Evolutionary conservation across 2,797 vertebrate genomes (phyloP).

Genomic region (Myotis findleyi): DNA sequence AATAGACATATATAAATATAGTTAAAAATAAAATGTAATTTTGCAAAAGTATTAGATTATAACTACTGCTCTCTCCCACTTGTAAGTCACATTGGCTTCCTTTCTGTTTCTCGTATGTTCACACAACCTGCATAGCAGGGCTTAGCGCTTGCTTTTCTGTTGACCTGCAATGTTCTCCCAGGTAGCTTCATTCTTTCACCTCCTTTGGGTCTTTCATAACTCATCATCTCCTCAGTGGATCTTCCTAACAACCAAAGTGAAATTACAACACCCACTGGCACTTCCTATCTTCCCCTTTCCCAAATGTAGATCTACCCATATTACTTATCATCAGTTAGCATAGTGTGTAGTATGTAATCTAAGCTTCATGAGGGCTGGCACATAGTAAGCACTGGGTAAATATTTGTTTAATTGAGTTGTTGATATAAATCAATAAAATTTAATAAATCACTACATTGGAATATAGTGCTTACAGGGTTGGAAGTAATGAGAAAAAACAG

Average conservation of each 20-base stretch:
- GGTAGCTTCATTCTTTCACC: background rate
- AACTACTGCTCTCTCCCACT: background rate
- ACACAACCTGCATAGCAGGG: fast-evolving
- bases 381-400: background rate
- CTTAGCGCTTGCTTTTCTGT: background rate
- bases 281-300: background rate
- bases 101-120: background rate
- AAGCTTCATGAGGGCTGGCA: background rate
- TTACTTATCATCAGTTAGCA: background rate
- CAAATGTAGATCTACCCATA: background rate
- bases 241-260: background rate
- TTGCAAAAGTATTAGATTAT: background rate
- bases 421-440: conserved; percentile 22
- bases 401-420: background rate
- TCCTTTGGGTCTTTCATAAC: background rate
- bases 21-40: background rate
- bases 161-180: background rate
- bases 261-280: background rate
- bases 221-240: background rate
- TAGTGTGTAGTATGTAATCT: background rate
- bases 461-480: background rate
- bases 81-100: background rate
- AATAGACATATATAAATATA: background rate
- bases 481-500: background rate
- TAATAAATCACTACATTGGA: background rate